phyloP scores from a whole-genome alignment of 2,113 vertebrate genomes.

The Thinocorus orbignyianus region DNA sequence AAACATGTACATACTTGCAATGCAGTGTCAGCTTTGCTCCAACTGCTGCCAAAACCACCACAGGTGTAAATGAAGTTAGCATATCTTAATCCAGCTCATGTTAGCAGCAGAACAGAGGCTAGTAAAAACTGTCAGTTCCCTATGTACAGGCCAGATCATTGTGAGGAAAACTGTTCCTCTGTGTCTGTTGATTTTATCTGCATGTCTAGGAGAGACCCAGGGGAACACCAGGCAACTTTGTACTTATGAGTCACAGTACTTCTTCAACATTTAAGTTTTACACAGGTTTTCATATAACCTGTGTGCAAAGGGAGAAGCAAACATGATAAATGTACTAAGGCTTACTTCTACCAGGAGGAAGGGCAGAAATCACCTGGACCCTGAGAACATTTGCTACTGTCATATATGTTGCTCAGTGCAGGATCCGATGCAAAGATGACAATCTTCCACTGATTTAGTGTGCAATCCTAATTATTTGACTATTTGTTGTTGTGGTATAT shows the following conservation, averaged over 20 bases:
- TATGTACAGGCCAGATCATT: neutral
- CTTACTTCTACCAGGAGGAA: neutral
- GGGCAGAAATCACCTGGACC: neutral
- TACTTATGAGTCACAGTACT: neutral
- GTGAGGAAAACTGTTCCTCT: neutral
- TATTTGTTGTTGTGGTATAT: neutral
- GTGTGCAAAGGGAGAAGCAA: neutral
- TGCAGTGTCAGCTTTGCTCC: neutral
- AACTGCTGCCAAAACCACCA: neutral
- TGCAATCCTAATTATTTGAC: neutral
- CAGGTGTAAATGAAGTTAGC: neutral
- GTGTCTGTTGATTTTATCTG: neutral
- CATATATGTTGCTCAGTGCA: neutral
- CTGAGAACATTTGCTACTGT: neutral
- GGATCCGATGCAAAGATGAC: neutral
- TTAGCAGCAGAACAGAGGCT: neutral
- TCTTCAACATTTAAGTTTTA: neutral
- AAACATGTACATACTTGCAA: neutral
- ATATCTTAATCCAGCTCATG: neutral
- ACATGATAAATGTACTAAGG: neutral
- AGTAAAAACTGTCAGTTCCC: too few species aligned
- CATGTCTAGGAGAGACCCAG: neutral
- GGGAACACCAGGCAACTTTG: neutral
- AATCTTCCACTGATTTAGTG: neutral
- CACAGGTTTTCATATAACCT: neutral